Base-by-base conservation (phyloP, 1,140 invertebrate genomes). In the Charaxes varanes region DNA sequence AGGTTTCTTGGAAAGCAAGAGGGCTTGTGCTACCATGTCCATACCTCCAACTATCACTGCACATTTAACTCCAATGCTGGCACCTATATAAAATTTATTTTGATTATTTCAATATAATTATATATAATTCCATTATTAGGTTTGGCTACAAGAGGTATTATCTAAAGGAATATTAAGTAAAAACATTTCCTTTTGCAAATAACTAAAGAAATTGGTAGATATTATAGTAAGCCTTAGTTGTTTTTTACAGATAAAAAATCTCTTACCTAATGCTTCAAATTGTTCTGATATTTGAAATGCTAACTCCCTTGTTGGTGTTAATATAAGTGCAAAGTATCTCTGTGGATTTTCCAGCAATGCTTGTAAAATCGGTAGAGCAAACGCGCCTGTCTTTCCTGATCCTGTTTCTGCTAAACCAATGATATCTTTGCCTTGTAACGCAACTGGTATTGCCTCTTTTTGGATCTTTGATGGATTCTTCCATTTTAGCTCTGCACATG, bases 321-420 rank as follows among this genome's bases (percentile, higher is more conserved):
- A 79, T 53, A 99, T 88, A 0, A 99, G 85, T 3, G 95, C 96
- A 87, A 97, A 99, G 58, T 98, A 91, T 66, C 96, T 85, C 65
- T 98, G 97, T 3, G 97, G 97, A 70, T 91, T 94, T 53, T 97
- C 91, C 7, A 99, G 79, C 6, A 99, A 76, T 0, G 92, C 87
- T 68, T 99, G 97, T 6, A 99, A 70, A 55, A 99, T 98, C 1
- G 98, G 98, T 36, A 99, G 67, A 1, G 96, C 96, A 86, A 99
- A 99, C 0, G 98, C 96, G 16, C 93, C 98, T 1, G 98, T 99
- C 86, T 99, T 99, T 7, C 98, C 97, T 3, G 97, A 99, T 4
- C 98, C 97, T 2, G 97, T 99, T 86, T 99, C 97, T 1, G 97
- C 97, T 31, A 99, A 82, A 10, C 97, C 97, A 63, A 99, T 98